Base-by-base conservation (phyloP, 64 coral and sea anemone species). In the Cladopsammia gracilis region DNA sequence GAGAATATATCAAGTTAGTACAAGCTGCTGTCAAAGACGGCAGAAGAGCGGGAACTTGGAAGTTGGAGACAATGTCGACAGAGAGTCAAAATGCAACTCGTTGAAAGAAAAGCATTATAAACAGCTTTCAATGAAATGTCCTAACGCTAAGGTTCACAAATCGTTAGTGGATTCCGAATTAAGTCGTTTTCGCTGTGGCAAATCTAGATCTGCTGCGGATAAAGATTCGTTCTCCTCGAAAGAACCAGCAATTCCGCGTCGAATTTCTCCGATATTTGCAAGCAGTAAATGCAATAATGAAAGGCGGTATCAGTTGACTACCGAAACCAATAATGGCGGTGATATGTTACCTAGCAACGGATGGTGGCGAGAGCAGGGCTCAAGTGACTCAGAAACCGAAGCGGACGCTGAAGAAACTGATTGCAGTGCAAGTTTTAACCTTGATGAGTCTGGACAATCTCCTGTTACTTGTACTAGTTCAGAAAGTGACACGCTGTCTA, bases 301-400 rank as follows among this genome's bases (percentile, higher is more conserved):
- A 49, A n/a, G 19, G 19, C 10, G 43, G 10, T 6, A 48, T 48
- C 61, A 64, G 19, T 49, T 50, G 7, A 62, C 11, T 83, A 66
- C 34, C 20, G 80, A 50, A 10, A 26, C 4, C 15, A 11, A 66
- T 48, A 18, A 75, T 20, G 7, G 72, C 15, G 9, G n/a, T 19
- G 43, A 83, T 45, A 16, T 13, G 80, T 83, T 83, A 6, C 80
- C 80, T 66, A 49, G 80, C 80, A 83, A 83, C 61, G 80, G 80
- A 18, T 83, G 80, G 80, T 83, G 80, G 80, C 16, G 19, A 16
- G 19, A 66, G 25, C 26, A 65, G 60, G 46, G 47, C 11, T 49
- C 7, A 9, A 67, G 60, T 49, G 59, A 66, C 62, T 83, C 80
- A 20, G 80, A 83, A 66, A 83, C 19, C 13, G 60, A 82, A 19